A percentile compares a stretch with the other conserved stretches of the same genome.
phyloP scores from a whole-genome alignment of 2,797 vertebrate species.

The Molossus molossus region DNA sequence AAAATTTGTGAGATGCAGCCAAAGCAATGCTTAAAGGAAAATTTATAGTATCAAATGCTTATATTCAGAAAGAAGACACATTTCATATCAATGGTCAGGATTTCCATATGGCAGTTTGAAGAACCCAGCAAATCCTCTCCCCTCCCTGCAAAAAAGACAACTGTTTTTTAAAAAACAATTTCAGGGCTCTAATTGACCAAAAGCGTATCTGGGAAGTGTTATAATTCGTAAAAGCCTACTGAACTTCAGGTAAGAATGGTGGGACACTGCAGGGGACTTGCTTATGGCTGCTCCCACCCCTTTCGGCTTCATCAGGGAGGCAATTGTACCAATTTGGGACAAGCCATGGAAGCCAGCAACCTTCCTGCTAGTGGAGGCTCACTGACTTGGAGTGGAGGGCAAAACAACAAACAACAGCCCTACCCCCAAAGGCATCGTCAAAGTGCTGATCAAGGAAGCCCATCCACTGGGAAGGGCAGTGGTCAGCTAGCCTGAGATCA shows the following conservation, averaged over 20 bases:
- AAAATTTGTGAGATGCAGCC: not conserved
- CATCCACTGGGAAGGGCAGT: rapidly evolving
- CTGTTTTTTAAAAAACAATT: no score
- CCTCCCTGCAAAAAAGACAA: not conserved
- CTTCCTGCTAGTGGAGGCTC: no score
- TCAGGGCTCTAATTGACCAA: not conserved
- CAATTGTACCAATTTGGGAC: not conserved
- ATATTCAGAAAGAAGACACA: not conserved
- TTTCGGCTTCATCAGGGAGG: not conserved
- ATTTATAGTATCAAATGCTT: not conserved
- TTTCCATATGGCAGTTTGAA: not conserved
- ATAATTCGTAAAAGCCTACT: not conserved
- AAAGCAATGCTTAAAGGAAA: not conserved
- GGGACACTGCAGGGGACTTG: not conserved
- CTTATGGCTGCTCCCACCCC: not conserved
- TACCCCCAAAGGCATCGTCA: rapidly evolving
- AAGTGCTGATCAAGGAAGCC: not conserved
- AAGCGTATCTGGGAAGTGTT: not conserved
- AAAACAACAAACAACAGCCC: not conserved
- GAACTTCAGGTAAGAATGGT: not conserved
- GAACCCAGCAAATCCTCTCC: not conserved
- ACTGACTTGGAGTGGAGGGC: not conserved
- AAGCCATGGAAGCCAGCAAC: no score
- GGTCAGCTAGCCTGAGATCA: not conserved
- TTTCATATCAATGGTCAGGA: not conserved